Base-by-base conservation (phyloP, 2,113 vertebrate species). In the Chloropsis cyanopogon region DNA sequence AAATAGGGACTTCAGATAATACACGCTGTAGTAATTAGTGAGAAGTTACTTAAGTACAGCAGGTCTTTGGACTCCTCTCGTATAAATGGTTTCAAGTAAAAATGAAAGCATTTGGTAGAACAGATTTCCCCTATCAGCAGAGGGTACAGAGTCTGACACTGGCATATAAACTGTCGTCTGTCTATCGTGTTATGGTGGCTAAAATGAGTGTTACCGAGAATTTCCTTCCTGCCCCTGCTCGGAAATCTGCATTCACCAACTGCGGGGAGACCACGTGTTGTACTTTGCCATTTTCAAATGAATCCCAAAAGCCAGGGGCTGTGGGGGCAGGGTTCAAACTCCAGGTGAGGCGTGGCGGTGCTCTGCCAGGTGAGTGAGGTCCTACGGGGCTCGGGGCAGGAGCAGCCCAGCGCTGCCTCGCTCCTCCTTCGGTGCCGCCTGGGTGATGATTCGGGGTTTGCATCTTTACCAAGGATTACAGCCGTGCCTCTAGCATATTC, bases 51-150 rank as follows among this genome's bases (percentile, higher is more conserved):
- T 52, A 85, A 85, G 57, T 86, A 90, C 79, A 93, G 84, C 87
- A 91, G 61, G 68, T 96, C 97, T 97, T 98, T 98, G 97, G 97
- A 96, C 95, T 95, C 57, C 63, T 97, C 91, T 92, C n/a, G n/a
- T 37, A 37, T 42, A 70, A 91, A 92, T 53, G 44, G 59, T 90
- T 97, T 88, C 93, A 97, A 96, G 96, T 79, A 91, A 75, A 95
- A 95, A 87, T 57, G 70, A 68, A 94, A 91, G 70, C 52, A 52
- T 95, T 95, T 93, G 88, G 59, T 61, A 92, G 56, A 75, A 47
- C 19, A 81, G 81, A 49, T 73, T 52, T 64, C 41, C 60, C 7
- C 0, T 42, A 57, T 64, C 24, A 73, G 92, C 82, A 71, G 65
- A 86, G 61, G 79, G 77, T 73, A 50, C 19, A 8, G n/a, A 78